phyloP scores from a whole-genome alignment of 2,113 vertebrate species.

The Phalacrocorax pelagicus region DNA sequence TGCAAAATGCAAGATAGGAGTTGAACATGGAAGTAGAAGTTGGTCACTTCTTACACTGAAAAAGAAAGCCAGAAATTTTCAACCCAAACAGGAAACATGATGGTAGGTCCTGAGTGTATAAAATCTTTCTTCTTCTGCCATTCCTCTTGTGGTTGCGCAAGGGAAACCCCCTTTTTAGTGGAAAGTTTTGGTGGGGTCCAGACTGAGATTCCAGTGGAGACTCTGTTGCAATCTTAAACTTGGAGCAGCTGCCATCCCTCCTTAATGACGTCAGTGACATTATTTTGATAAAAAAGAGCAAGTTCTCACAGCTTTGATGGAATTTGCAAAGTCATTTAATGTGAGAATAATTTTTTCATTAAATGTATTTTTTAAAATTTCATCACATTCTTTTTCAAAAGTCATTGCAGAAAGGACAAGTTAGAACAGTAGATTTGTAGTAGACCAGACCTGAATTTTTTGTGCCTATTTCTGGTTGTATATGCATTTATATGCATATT shows the following conservation, averaged over 20 bases:
- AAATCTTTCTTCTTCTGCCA: conserved; percentile 4
- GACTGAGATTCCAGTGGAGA: not conserved
- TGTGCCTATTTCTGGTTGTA: not conserved
- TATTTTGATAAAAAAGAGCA: not conserved
- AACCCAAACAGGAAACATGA: not conserved
- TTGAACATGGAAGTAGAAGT: not conserved
- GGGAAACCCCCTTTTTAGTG: conserved; percentile 4
- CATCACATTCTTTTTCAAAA: not conserved
- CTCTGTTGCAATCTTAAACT: conserved; percentile 36
- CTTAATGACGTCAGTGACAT: not conserved
- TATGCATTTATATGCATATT: not conserved
- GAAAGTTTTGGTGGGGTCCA: conserved; percentile 15
- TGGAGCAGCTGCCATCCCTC: not conserved
- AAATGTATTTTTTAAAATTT: not conserved
- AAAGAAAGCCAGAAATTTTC: not conserved
- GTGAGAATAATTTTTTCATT: not conserved
- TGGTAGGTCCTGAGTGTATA: not conserved
- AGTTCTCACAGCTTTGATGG: not conserved
- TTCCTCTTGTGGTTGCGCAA: not conserved
- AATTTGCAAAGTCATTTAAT: not conserved
- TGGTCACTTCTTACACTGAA: not conserved
- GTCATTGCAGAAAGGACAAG: not conserved
- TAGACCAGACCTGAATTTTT: not conserved
- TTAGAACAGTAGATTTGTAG: not conserved
- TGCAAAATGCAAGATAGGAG: not conserved